These are phyloP conservation scores for Macaca mulatta DNA, from an alignment of 2,113 vertebrate species.

Conservation along the genomic window DNA sequence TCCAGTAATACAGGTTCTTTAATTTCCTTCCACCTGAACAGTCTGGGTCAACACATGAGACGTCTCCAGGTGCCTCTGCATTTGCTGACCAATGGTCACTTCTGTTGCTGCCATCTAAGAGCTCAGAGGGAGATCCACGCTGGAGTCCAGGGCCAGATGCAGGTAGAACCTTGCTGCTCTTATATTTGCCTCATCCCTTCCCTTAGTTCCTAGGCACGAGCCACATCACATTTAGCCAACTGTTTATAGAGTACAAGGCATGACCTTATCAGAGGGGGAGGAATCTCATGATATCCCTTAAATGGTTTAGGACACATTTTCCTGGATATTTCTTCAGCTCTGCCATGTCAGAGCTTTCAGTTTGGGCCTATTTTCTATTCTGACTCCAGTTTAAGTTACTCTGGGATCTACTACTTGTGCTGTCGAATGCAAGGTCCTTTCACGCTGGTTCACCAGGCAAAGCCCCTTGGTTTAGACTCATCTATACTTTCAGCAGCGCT, in stretches of 20 bases:
- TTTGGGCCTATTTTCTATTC: neutral
- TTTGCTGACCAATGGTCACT: neutral
- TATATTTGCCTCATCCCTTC: neutral
- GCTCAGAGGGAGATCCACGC: neutral
- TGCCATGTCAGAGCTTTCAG: neutral
- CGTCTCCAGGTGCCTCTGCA: neutral
- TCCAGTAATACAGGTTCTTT: neutral
- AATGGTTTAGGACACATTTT: neutral
- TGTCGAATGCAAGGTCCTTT: neutral
- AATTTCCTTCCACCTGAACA: neutral
- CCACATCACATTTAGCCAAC: neutral
- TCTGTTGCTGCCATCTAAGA: neutral
- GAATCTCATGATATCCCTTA: neutral
- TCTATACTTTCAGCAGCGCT: neutral
- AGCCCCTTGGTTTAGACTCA: neutral
- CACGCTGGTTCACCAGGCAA: neutral
- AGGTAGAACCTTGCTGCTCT: neutral
- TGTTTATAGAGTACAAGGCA: neutral
- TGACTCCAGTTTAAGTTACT: neutral
- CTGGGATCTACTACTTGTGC: neutral
- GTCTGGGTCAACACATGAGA: neutral
- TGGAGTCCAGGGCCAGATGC: neutral
- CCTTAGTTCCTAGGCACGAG: neutral
- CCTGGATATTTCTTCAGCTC: neutral
- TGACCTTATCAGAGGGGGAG: neutral